phyloP scores from a whole-genome alignment of 2,113 vertebrate species.

The Colistium nudipinnis region DNA sequence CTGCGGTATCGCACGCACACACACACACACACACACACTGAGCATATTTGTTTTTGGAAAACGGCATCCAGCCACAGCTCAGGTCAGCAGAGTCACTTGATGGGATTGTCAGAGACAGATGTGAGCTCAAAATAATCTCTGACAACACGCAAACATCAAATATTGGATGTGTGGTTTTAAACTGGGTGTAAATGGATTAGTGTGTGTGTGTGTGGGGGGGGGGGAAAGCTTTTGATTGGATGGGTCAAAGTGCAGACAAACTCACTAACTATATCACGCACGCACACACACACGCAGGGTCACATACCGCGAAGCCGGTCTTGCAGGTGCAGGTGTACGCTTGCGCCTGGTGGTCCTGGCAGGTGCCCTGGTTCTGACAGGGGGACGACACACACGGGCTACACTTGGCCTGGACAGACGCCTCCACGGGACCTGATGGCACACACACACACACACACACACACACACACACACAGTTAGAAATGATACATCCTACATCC shows the following conservation, averaged over 20 bases:
- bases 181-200: constrained; percentile 19
- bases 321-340: constrained; percentile 87
- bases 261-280: background rate
- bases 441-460: constrained; percentile 30
- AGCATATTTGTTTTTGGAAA: background rate
- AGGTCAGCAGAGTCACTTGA: constrained; percentile 20
- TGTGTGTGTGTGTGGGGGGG: background rate
- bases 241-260: background rate
- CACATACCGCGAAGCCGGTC: constrained; percentile 85
- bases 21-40: constrained; percentile 31
- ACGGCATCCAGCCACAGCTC: background rate
- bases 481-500: no score
- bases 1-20: constrained; percentile 69
- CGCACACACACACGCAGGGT: background rate
- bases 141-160: constrained; percentile 18
- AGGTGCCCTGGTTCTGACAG: constrained; percentile 89
- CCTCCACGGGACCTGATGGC: constrained; percentile 82
- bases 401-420: constrained; percentile 90
- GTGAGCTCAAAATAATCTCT: constrained; percentile 24
- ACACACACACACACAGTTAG: background rate
- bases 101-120: constrained; percentile 35
- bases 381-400: constrained; percentile 90
- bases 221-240: background rate
- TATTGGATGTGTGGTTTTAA: constrained; percentile 14
- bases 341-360: constrained; percentile 80